Evolutionary conservation across 2,888 invertebrate genomes (phyloP).

Genomic region (Andrena chrysosceles): DNA sequence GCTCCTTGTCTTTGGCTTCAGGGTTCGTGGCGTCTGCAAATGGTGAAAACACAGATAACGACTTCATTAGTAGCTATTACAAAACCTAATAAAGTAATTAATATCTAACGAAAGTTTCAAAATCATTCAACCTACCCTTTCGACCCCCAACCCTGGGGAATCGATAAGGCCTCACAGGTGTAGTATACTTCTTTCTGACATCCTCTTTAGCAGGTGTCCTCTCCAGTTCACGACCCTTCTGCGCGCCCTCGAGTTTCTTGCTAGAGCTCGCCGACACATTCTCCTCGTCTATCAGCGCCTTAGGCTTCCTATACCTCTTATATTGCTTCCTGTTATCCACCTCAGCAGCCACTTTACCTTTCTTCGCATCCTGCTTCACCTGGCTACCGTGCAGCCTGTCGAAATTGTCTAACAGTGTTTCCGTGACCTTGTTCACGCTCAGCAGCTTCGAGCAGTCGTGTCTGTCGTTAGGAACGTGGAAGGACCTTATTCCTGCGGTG

Average conservation of each 20-base stretch:
- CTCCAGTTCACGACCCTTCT: conserved; percentile 40
- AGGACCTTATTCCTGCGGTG: not conserved
- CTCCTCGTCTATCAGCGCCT: not conserved
- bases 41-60: no score
- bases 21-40: not conserved
- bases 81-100: no score
- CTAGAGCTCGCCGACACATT: not conserved
- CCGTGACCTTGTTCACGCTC: conserved; percentile 7
- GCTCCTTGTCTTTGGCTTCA: not conserved
- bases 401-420: conserved; percentile 19
- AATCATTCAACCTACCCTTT: not conserved
- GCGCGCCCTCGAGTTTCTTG: conserved; percentile 20
- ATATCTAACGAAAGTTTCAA: no score
- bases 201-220: conserved; percentile 48
- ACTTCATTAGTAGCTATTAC: no score
- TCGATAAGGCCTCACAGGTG: not conserved
- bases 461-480: not conserved
- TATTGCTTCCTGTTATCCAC: conserved; percentile 19
- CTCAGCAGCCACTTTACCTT: not conserved
- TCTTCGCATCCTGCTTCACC: not conserved
- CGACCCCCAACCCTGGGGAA: not conserved
- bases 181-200: not conserved
- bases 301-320: conserved; percentile 27
- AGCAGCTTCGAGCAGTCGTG: not conserved
- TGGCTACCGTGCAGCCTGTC: conserved; percentile 6